Percentiles rank a stretch among this genome's conserved stretches.
These are phyloP conservation scores for Drosophila suboccidentalis DNA, from an alignment of 2,888 invertebrate genomes.

Conservation along the genomic window DNA sequence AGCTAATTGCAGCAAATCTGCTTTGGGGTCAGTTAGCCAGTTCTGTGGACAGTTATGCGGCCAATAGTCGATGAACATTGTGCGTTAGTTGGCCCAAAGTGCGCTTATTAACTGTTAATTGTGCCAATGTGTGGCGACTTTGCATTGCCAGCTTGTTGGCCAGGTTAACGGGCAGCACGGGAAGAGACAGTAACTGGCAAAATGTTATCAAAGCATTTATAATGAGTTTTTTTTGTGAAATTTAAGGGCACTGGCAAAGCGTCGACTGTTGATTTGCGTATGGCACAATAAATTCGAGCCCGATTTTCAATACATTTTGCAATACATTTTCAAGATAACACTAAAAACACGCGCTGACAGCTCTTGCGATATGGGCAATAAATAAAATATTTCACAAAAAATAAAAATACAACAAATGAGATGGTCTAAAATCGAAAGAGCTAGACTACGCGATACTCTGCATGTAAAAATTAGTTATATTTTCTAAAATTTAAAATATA, in stretches of 20 bases:
- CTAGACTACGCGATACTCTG: not conserved
- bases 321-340: constrained; percentile 63
- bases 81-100: constrained; percentile 18
- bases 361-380: constrained; percentile 53
- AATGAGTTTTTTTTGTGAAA: constrained; percentile 13
- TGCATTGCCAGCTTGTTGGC: constrained; percentile 15
- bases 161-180: not conserved
- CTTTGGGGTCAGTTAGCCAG: constrained; percentile 71
- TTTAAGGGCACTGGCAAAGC: not conserved
- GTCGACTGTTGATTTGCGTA: constrained; percentile 26
- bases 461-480: no score
- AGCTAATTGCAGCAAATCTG: constrained; percentile 74
- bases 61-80: constrained; percentile 8
- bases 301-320: constrained; percentile 44
- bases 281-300: constrained; percentile 41
- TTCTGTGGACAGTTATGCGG: constrained; percentile 34
- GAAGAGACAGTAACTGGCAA: not conserved
- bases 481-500: not conserved
- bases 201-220: constrained; percentile 6
- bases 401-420: constrained; percentile 16
- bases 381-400: constrained; percentile 45
- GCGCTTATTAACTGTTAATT: constrained; percentile 77
- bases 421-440: not conserved
- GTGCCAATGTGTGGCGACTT: constrained; percentile 51
- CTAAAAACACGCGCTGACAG: constrained; percentile 51